Base-by-base conservation (phyloP, 2,888 invertebrate genomes). In the Orthonychiurus folsomi region DNA sequence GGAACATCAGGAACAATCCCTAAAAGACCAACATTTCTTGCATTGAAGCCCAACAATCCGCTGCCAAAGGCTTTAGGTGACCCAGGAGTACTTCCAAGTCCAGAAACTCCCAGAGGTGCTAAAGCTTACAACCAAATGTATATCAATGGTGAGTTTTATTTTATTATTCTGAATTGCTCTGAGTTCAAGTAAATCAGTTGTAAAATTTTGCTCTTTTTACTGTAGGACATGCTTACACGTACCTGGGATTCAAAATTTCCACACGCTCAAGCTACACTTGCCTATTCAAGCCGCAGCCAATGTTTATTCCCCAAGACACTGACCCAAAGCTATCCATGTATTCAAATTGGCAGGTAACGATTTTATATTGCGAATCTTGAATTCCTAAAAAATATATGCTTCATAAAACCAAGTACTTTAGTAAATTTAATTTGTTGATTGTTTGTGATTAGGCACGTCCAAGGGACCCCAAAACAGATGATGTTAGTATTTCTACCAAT, bases 251-350 rank as follows among this genome's bases (percentile, higher is more conserved):
- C 63, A 93, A 93, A 78, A 89, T 90, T 76, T 91, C 92, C 24
- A 92, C 93, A 1, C 86, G 89, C 76, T 86, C 88, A 63, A 93
- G 91, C 73, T 96, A 92, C 77, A 95, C 95, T 75, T 93, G 93
- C 1, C 82, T 94, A 57, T 92, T 93, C 77, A 86, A 92, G 71
- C 89, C 93, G 1, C 95, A 96, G 76, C 95, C 96, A 1, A 93
- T 92, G 76, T 95, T 94, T 76, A 92, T 94, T 63, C 77, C 77
- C 23, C 78, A 79, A 56, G 78, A 79, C 65, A 88, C 87, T 1
- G 89, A 90, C 77, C 88, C 89, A 75, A 89, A 88, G 73, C 79
- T 95, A 60, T 95, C 94, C 52, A 96, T 96, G 95, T 96, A 96
- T 77, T 93, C 93, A 60, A 93, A 94, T 76, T 96, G 95, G 81